Conservation (phyloP, 2,888 invertebrate species). For the Drosophila infuscata region DNA sequence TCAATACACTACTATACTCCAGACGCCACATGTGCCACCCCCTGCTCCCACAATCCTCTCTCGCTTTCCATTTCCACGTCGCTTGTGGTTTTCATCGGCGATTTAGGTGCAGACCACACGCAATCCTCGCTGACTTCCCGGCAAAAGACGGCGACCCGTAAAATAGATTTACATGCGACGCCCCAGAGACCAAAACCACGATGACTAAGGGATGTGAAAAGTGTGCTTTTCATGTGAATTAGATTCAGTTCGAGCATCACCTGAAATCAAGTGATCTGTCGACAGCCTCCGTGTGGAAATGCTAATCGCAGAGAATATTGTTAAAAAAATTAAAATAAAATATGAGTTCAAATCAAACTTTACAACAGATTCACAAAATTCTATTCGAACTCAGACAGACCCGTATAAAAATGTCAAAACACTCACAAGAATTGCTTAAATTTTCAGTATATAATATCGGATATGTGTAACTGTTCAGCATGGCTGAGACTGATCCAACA, state of each 20-base stretch:
- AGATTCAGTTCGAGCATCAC: conserved; percentile 13
- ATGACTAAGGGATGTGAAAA: background rate
- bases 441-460: conserved; percentile 25
- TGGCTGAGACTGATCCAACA: conserved; percentile 34
- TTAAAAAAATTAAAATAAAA: too few relatives aligned
- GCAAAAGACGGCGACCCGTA: conserved; percentile 32
- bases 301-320: too few relatives aligned
- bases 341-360: background rate
- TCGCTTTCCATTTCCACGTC: conserved; percentile 12
- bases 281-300: too few relatives aligned
- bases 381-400: background rate
- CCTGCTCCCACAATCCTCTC: background rate
- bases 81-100: conserved; percentile 49
- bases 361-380: background rate
- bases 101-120: conserved; percentile 71
- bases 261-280: conserved; percentile 3
- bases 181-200: conserved; percentile 54
- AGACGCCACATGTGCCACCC: conserved; percentile 21
- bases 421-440: conserved; percentile 1
- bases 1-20: background rate
- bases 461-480: conserved; percentile 30
- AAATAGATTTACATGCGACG: conserved; percentile 71
- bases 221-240: background rate
- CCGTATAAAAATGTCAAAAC: conserved; percentile 11
- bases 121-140: conserved; percentile 56